These are phyloP conservation scores for Phyllotreta striolata DNA, from an alignment of 2,888 invertebrate genomes.

Conservation along the genomic window DNA sequence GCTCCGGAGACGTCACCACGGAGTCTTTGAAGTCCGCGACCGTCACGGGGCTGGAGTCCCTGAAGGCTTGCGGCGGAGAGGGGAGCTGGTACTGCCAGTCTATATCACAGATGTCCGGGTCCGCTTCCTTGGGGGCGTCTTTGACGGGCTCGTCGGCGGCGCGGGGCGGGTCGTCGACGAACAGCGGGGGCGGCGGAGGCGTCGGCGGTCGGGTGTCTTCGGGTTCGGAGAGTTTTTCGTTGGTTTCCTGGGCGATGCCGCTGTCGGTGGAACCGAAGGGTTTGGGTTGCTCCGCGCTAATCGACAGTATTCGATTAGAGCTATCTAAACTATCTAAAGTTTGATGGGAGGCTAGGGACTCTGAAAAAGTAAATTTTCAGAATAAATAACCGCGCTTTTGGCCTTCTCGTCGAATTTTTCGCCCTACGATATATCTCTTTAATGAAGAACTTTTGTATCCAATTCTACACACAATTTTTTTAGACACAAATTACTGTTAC, in stretches of 20 bases:
- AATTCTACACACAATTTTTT: background rate
- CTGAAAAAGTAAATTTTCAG: slow-evolving; percentile 45
- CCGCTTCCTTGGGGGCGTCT: background rate
- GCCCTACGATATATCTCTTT: too few species aligned
- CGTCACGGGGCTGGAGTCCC: slow-evolving; percentile 60
- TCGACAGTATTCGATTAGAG: slow-evolving; percentile 27
- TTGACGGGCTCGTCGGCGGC: slow-evolving; percentile 12
- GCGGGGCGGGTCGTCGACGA: slow-evolving; percentile 19
- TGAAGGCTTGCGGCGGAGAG: slow-evolving; percentile 67
- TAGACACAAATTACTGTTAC: background rate
- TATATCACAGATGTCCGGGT: slow-evolving; percentile 44
- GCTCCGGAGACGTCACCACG: slow-evolving; percentile 58
- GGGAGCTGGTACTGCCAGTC: slow-evolving; percentile 68
- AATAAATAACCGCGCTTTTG: slow-evolving; percentile 3
- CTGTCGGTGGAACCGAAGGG: slow-evolving; percentile 48
- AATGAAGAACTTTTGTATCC: too few species aligned
- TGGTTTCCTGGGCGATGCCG: slow-evolving; percentile 46
- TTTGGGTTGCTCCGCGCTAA: slow-evolving; percentile 43
- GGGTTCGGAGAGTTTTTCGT: slow-evolving; percentile 37
- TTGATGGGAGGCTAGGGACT: slow-evolving; percentile 46
- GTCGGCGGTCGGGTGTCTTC: slow-evolving; percentile 43
- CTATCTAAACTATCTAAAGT: slow-evolving; percentile 40
- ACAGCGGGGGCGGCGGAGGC: slow-evolving; percentile 43
- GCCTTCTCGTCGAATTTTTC: background rate
- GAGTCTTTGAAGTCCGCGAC: slow-evolving; percentile 57